Evolutionary conservation across 23 tunicate genomes (phyloP).

Genomic region (Diplosoma virens): DNA sequence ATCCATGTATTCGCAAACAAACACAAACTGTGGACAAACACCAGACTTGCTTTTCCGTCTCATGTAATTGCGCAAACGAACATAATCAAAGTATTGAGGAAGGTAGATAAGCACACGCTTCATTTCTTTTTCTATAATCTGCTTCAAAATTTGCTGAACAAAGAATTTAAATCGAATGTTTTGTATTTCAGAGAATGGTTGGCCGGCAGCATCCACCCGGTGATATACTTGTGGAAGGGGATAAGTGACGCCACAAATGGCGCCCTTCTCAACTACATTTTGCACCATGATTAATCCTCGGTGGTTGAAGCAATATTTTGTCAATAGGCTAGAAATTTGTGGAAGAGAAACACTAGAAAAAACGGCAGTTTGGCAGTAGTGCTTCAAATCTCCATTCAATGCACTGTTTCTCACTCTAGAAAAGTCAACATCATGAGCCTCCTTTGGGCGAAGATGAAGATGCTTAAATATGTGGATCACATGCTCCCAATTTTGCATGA

Average conservation of each 20-base stretch:
- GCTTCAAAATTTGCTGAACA: conserved; percentile 36
- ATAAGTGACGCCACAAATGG: conserved; percentile 50
- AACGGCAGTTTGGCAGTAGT: conserved; percentile 65
- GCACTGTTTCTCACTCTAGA: conserved; percentile 61
- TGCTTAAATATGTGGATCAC: conserved; percentile 75
- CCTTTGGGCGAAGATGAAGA: conserved; percentile 68
- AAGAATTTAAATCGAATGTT: conserved; percentile 73
- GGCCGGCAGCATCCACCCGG: not conserved
- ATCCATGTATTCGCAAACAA: conserved; percentile 66
- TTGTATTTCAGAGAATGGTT: conserved; percentile 16
- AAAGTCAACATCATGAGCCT: conserved; percentile 82
- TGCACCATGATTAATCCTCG: conserved; percentile 45
- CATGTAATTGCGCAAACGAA: conserved; percentile 66
- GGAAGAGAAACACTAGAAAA: conserved; percentile 45
- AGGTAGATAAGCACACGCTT: conserved; percentile 46
- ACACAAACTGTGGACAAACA: conserved; percentile 46
- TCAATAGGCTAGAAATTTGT: conserved; percentile 43
- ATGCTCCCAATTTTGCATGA: conserved; percentile 97
- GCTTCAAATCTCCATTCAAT: conserved; percentile 65
- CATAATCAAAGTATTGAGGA: conserved; percentile 82
- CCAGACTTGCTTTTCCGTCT: conserved; percentile 53
- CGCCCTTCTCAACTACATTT: conserved; percentile 31
- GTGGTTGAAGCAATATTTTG: conserved; percentile 68
- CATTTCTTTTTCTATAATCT: conserved; percentile 48
- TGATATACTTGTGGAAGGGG: conserved; percentile 62